phyloP scores from a whole-genome alignment of 1,140 invertebrate species.

The Procambarus clarkii region DNA sequence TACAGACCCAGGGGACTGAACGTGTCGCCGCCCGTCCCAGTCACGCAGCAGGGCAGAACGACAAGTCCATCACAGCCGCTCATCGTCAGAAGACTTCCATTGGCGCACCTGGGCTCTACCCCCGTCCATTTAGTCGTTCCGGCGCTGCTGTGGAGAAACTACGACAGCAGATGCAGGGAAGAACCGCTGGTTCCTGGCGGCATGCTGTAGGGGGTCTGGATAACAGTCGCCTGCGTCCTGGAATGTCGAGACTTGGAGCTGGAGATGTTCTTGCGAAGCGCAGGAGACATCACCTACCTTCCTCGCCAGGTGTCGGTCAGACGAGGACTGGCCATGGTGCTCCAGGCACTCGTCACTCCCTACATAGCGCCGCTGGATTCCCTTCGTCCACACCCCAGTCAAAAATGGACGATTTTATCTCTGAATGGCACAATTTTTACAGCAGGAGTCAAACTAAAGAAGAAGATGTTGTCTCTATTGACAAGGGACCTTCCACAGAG shows the following conservation, averaged over 20 bases:
- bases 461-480: neutral
- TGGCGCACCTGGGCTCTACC: neutral
- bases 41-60: too few relatives aligned
- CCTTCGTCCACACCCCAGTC: neutral
- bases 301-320: neutral
- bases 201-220: neutral
- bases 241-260: neutral
- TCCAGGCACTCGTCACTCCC: neutral
- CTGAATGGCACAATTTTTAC: conserved; percentile 2
- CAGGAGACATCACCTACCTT: neutral
- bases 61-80: neutral
- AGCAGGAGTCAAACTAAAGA: neutral
- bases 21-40: neutral
- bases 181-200: neutral
- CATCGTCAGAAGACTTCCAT: neutral
- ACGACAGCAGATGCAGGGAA: conserved; percentile 29
- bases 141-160: neutral
- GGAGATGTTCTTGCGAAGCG: neutral
- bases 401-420: neutral
- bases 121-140: neutral
- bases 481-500: neutral
- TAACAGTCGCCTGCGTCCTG: conserved; percentile 1
- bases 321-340: neutral
- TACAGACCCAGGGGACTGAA: neutral
- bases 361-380: neutral